A percentile compares a stretch with the other conserved stretches of the same genome.
Conservation (phyloP, 35 echinoderm and acorn worm genomes). For the Nesometra sesokonis region DNA sequence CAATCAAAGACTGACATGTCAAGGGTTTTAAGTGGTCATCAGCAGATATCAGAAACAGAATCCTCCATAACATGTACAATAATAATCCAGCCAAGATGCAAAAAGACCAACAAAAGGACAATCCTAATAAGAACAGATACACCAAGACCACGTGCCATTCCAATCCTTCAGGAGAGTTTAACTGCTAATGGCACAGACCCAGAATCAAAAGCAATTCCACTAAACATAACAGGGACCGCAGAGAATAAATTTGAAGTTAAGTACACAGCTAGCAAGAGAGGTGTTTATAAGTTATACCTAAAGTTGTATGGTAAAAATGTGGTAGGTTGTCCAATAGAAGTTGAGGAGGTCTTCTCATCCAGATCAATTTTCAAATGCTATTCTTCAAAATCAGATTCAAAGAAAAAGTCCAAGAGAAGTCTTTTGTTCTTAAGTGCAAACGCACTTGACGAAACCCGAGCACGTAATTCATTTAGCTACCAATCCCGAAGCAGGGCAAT, state of each 20-base stretch:
- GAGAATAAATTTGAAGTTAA: background rate
- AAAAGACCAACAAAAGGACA: background rate
- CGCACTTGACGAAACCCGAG: background rate
- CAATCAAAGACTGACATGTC: too few species aligned
- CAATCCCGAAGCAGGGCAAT: background rate
- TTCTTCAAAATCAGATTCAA: background rate
- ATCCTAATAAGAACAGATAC: background rate
- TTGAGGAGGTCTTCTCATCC: background rate
- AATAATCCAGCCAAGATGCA: background rate
- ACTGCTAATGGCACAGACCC: background rate
- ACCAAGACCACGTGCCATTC: background rate
- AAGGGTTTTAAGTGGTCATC: background rate
- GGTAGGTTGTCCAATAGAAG: background rate
- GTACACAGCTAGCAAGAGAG: background rate
- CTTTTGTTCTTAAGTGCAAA: background rate
- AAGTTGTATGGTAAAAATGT: background rate
- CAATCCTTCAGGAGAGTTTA: background rate
- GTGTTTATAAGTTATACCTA: background rate
- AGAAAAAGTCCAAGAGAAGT: background rate
- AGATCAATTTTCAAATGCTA: background rate
- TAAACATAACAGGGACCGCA: background rate
- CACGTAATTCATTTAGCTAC: background rate
- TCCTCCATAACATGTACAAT: background rate
- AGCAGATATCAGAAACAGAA: background rate
- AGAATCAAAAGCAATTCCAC: background rate